Conservation (phyloP, 2,888 invertebrate genomes). For the Tipula helvola region DNA sequence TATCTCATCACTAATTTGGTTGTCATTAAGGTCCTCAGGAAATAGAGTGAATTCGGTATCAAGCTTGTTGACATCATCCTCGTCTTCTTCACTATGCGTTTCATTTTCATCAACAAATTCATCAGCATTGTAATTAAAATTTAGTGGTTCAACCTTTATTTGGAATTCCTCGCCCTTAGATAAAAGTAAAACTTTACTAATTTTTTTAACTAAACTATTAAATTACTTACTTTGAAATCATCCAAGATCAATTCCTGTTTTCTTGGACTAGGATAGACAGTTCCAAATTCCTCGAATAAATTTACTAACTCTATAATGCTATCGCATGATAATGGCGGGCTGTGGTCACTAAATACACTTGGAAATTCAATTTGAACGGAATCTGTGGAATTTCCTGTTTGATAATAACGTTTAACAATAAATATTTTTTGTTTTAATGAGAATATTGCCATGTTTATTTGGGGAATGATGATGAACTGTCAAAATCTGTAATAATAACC, state of each 20-base stretch:
- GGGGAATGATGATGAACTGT: neutral
- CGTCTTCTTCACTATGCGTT: neutral
- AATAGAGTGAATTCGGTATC: neutral
- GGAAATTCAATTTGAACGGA: neutral
- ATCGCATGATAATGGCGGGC: neutral
- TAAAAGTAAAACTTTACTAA: neutral
- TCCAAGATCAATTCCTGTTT: neutral
- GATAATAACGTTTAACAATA: slow-evolving; percentile 7
- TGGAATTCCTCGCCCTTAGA: neutral
- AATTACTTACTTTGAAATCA: neutral
- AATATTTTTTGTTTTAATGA: slow-evolving; percentile 11
- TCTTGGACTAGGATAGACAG: neutral
- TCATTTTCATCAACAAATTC: neutral
- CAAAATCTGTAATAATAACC: neutral
- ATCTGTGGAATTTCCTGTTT: neutral
- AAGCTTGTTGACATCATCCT: neutral
- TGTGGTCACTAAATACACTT: neutral
- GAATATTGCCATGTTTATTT: neutral
- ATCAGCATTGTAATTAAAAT: neutral
- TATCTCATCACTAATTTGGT: neutral
- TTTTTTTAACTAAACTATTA: neutral
- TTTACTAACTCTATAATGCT: neutral
- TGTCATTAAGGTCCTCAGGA: neutral
- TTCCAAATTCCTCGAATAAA: slow-evolving; percentile 6
- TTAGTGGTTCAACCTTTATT: neutral